A percentile compares a stretch with the other conserved stretches of the same genome.
phyloP scores from a whole-genome alignment of 2,888 invertebrate species.

The Bombylius discolor region DNA sequence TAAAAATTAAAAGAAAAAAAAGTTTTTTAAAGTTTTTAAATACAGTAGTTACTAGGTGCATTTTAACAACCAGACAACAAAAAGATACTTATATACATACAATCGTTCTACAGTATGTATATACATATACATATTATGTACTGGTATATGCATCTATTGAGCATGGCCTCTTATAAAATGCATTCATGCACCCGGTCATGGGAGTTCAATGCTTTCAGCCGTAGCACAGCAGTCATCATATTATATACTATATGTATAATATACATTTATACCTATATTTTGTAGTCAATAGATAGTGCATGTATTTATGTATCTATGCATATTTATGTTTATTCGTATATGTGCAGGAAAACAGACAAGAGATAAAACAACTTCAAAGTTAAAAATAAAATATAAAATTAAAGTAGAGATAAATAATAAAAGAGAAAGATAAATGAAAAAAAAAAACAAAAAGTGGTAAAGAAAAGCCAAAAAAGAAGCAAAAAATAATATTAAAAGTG shows the following conservation, averaged over 20 bases:
- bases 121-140: too few species aligned
- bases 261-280: neutral
- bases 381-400: neutral
- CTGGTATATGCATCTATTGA: neutral
- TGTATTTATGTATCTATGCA: neutral
- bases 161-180: neutral
- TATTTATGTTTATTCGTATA: neutral
- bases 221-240: neutral
- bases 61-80: too few species aligned
- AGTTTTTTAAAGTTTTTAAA: too few species aligned
- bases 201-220: slow-evolving; percentile 7
- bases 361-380: neutral
- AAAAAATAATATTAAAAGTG: too few species aligned
- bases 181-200: slow-evolving; percentile 4
- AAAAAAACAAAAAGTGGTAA: neutral
- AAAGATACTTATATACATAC: too few species aligned
- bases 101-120: too few species aligned
- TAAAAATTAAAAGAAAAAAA: too few species aligned
- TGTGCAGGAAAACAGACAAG: too few species aligned
- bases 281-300: neutral
- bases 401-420: neutral
- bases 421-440: neutral
- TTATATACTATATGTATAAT: neutral
- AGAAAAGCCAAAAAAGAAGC: neutral
- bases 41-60: too few species aligned